Conservation (phyloP, 92 coral and sea anemone genomes). For the Palythoa caribaeorum region DNA sequence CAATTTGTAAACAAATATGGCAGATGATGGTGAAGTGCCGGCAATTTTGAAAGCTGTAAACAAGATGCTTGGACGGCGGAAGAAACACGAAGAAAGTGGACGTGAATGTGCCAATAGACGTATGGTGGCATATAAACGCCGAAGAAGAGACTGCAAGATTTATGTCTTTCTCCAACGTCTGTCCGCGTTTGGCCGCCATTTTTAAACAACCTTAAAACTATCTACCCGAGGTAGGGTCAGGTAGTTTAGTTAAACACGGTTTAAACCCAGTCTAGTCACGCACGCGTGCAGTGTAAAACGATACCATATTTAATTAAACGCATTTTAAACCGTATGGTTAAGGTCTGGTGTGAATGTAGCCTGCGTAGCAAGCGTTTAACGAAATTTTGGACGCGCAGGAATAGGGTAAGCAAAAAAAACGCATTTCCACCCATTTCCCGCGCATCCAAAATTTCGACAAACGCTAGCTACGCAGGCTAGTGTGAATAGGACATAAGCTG, state of each 20-base stretch:
- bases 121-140: background rate
- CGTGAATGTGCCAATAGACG: background rate
- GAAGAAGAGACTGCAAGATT: background rate
- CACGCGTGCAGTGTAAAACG: too few species aligned
- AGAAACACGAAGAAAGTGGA: background rate
- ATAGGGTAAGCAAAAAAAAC: too few species aligned
- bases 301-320: too few species aligned
- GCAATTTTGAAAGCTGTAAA: conserved; percentile 1
- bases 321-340: background rate
- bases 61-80: background rate
- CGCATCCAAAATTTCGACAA: too few species aligned
- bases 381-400: too few species aligned
- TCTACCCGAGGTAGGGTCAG: background rate
- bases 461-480: too few species aligned
- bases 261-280: background rate
- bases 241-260: background rate
- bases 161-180: background rate
- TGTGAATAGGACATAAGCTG: too few species aligned
- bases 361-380: too few species aligned
- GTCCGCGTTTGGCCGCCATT: conserved; percentile 3
- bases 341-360: background rate
- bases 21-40: background rate
- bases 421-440: too few species aligned
- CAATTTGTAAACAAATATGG: background rate
- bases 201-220: too few species aligned